Evolutionary conservation across 2,797 vertebrate species (phyloP).

Genomic region (Epinephelus awoara): DNA sequence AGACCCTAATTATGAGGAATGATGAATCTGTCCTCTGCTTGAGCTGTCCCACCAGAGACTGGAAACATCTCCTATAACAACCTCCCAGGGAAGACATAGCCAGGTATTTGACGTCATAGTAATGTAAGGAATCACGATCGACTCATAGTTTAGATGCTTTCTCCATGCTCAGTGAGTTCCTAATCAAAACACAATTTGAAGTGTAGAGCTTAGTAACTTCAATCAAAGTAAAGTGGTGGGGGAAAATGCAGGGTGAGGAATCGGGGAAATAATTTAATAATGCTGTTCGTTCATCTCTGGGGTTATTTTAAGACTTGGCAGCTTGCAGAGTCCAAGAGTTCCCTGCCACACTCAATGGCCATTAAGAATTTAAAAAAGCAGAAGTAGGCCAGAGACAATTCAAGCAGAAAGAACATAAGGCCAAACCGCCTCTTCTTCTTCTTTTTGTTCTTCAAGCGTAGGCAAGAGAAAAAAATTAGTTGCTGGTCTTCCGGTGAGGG

Average conservation of each 20-base stretch:
- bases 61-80: constrained; percentile 42
- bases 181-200: constrained; percentile 11
- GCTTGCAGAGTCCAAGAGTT: constrained; percentile 60
- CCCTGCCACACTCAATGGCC: constrained; percentile 59
- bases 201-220: constrained; percentile 6
- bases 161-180: background rate
- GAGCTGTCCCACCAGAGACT: constrained; percentile 58
- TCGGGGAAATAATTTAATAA: constrained; percentile 45
- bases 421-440: constrained; percentile 41
- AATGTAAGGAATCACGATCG: constrained; percentile 27
- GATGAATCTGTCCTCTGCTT: constrained; percentile 64
- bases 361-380: constrained; percentile 77
- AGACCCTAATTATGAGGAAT: constrained; percentile 78
- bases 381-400: constrained; percentile 74
- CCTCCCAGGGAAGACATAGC: constrained; percentile 17
- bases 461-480: constrained; percentile 25
- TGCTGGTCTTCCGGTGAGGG: background rate
- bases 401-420: constrained; percentile 60
- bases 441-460: constrained; percentile 36
- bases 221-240: constrained; percentile 19
- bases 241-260: constrained; percentile 27
- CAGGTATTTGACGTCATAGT: constrained; percentile 38
- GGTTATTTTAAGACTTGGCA: constrained; percentile 71
- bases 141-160: constrained; percentile 7
- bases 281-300: constrained; percentile 40